Evolutionary conservation across 2,888 invertebrate species (phyloP).

Genomic region (Drosophila maculinotata): DNA sequence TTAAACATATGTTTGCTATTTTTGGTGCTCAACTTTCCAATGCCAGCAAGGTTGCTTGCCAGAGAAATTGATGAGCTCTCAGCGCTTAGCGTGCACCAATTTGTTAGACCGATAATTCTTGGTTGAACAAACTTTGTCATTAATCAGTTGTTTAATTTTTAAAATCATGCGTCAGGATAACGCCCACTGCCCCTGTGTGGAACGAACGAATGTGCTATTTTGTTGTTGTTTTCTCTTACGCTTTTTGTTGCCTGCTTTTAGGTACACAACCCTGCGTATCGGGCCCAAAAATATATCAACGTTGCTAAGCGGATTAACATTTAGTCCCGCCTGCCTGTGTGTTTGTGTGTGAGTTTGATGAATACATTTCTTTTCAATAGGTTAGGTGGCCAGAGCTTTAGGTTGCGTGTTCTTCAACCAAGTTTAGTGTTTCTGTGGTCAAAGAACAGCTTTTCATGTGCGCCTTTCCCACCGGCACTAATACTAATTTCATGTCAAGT

Average conservation of each 20-base stretch:
- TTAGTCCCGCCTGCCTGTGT: constrained; percentile 38
- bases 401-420: background rate
- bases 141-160: constrained; percentile 76
- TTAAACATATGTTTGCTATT: too few species aligned
- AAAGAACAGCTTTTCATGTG: constrained; percentile 35
- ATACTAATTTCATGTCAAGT: constrained; percentile 62
- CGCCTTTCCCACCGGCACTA: constrained; percentile 31
- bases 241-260: constrained; percentile 29
- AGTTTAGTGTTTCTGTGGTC: constrained; percentile 36
- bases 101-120: constrained; percentile 72
- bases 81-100: constrained; percentile 53
- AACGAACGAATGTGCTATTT: constrained; percentile 1
- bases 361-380: constrained; percentile 41
- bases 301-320: constrained; percentile 73
- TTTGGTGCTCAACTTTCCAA: background rate
- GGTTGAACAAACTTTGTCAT: constrained; percentile 67
- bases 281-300: constrained; percentile 57
- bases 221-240: constrained; percentile 14
- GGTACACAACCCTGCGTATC: constrained; percentile 42
- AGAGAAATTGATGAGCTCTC: constrained; percentile 63
- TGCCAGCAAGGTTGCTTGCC: constrained; percentile 9
- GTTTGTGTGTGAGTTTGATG: constrained; percentile 23
- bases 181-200: constrained; percentile 18
- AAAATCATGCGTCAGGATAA: constrained; percentile 50
- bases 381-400: constrained; percentile 2